These are phyloP conservation scores for Chionoecetes opilio DNA, from an alignment of 1,140 invertebrate species.

Conservation along the genomic window DNA sequence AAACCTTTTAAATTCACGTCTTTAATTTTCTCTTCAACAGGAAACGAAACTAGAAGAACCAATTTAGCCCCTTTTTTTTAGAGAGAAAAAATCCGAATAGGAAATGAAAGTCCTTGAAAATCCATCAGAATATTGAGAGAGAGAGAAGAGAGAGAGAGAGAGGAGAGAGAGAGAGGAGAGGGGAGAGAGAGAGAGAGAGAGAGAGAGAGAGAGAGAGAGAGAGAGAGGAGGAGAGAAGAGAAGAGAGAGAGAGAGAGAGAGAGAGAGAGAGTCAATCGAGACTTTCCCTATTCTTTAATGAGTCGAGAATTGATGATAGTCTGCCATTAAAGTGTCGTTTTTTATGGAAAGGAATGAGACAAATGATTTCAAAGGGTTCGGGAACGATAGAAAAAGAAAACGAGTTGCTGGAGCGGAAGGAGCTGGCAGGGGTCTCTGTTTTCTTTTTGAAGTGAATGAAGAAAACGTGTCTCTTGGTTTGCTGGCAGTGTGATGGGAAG, in stretches of 20 bases:
- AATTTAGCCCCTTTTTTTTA: slow-evolving; percentile 17
- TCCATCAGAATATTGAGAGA: not conserved
- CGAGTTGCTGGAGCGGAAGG: not conserved
- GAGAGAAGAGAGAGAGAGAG: no score
- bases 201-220: slow-evolving; percentile 15
- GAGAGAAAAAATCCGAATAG: not conserved
- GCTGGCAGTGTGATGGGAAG: not conserved
- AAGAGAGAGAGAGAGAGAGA: not conserved
- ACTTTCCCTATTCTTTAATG: slow-evolving; percentile 30
- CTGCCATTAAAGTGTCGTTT: slow-evolving; percentile 7
- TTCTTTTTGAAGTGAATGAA: not conserved
- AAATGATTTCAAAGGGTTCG: not conserved
- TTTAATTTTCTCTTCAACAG: not conserved
- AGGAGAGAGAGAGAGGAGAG: no score
- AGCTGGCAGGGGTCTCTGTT: not conserved
- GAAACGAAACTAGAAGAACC: not conserved
- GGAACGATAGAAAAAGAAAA: not conserved
- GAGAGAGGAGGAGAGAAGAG: not conserved
- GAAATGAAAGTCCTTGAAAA: slow-evolving; percentile 30
- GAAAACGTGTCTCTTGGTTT: not conserved
- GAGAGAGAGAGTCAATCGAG: not conserved
- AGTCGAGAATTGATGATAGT: slow-evolving; percentile 29
- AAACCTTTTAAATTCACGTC: not conserved
- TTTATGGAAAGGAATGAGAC: not conserved
- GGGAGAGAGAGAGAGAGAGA: not conserved